Evolutionary conservation across 2,888 invertebrate genomes (phyloP).

Genomic region (Lycia hirtaria): DNA sequence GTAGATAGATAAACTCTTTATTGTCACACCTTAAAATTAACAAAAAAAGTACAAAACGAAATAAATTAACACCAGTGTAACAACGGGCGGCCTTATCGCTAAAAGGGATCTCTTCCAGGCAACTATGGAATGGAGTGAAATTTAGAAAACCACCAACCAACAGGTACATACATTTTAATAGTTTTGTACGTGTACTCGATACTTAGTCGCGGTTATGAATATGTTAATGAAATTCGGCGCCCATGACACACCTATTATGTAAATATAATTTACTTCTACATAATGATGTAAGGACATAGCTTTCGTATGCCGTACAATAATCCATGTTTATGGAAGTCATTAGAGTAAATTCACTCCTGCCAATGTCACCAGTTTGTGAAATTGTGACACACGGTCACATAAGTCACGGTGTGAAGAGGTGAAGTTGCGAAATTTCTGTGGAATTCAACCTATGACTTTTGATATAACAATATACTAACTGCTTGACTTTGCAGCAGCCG

Average conservation of each 20-base stretch:
- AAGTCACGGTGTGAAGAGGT: slow-evolving; percentile 4
- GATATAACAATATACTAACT: neutral
- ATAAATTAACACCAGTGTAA: too few species aligned
- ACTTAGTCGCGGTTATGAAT: slow-evolving; percentile 25
- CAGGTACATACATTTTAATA: too few species aligned
- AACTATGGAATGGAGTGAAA: too few species aligned
- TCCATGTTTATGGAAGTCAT: slow-evolving; percentile 41
- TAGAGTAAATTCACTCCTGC: slow-evolving; percentile 36
- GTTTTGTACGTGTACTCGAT: slow-evolving; percentile 2
- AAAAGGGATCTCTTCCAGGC: too few species aligned
- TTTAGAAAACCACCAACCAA: too few species aligned
- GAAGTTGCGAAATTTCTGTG: neutral
- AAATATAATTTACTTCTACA: slow-evolving; percentile 19
- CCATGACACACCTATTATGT: slow-evolving; percentile 35
- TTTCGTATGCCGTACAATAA: slow-evolving; percentile 35
- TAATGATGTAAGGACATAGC: slow-evolving; percentile 28
- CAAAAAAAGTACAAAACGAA: too few species aligned
- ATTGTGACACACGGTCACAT: slow-evolving; percentile 14
- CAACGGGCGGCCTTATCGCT: too few species aligned
- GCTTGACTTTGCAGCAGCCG: too few species aligned
- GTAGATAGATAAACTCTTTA: too few species aligned
- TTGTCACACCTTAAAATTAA: too few species aligned
- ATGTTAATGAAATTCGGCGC: slow-evolving; percentile 27
- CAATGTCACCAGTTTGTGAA: slow-evolving; percentile 37
- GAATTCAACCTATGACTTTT: too few species aligned